Evolutionary conservation across 2,797 vertebrate species (phyloP), one percentile per base, ranked within the genome.

Genomic region (Siniperca scherzeri): DNA sequence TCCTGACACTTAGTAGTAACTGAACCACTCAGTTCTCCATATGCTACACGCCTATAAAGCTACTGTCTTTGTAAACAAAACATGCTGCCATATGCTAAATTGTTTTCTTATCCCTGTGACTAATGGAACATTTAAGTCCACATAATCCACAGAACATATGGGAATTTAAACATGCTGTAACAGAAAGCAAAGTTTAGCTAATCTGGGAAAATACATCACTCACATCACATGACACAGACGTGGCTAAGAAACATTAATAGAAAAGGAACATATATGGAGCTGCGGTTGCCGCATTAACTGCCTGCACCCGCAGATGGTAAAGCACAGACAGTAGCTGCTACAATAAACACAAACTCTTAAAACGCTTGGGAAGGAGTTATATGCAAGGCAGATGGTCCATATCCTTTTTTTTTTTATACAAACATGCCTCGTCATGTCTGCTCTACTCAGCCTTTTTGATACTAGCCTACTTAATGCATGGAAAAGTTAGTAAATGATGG

Each of bases 151-250:
- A 25, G 27, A 73, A 71, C 76, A 84, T 81, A 55, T 57, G 69
- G 82, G 25, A 85, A 87, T 38, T 59, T 62, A 80, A 88, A 82
- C 75, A 44, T 25, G 30, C 73, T 80, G 68, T 21, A 79, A 80
- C 77, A 82, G 55, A 80, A 71, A 78, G 77, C 71, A 77, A 80
- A 30, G 68, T 73, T 81, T 48, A 80, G 69, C 68, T 79, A 60
- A 85, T 89, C 83, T n/a, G 17, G 70, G 70, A 83, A 88, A 86
- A 83, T 69, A 46, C 80, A 71, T 79, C 61, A 50, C 69, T 77
- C 64, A 27, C 70, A n/a, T 88, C 78, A 85, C 73, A 77, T 74
- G 74, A 77, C 79, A 60, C 78, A 89, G 86, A 92, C 92, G 88
- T 91, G 92, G 89, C 68, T 62, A 7, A 36, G 53, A 84, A 76